Percentiles rank a stretch among this genome's conserved stretches.
These are phyloP conservation scores for Sarcophaga caerulescens DNA, from an alignment of 2,888 invertebrate species.

Conservation along the genomic window DNA sequence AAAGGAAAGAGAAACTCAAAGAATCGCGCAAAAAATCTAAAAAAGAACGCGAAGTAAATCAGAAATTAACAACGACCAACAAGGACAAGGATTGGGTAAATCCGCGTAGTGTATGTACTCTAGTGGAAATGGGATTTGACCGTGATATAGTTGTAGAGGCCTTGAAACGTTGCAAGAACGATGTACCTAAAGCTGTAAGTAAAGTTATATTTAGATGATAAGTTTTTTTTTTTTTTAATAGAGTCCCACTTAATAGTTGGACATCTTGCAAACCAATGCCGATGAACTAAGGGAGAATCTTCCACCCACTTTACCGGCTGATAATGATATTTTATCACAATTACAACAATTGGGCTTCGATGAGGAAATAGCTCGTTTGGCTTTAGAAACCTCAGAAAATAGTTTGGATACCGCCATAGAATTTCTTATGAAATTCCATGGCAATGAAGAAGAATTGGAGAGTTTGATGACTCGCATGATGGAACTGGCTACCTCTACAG, in stretches of 20 bases:
- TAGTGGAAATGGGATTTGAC: conserved; percentile 87
- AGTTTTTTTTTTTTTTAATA: not conserved
- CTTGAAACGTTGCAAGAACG: conserved; percentile 86
- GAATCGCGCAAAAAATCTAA: conserved; percentile 82
- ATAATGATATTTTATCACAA: conserved; percentile 70
- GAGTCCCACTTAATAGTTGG: conserved; percentile 76
- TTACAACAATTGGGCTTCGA: conserved; percentile 84
- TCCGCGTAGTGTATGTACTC: conserved; percentile 80
- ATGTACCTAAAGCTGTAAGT: conserved; percentile 86
- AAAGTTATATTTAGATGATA: conserved; percentile 74
- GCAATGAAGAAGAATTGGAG: conserved; percentile 74
- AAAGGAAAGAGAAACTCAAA: conserved; percentile 82
- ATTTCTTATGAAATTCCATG: conserved; percentile 81
- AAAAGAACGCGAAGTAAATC: conserved; percentile 81
- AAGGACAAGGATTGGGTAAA: conserved; percentile 77
- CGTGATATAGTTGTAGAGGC: conserved; percentile 84
- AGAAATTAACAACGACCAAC: conserved; percentile 66
- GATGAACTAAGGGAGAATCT: conserved; percentile 72
- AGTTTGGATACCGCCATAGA: conserved; percentile 84
- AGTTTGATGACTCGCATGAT: conserved; percentile 76
- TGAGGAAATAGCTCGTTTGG: conserved; percentile 82
- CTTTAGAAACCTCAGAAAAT: conserved; percentile 83
- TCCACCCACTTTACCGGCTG: conserved; percentile 60
- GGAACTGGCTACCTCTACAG: conserved; percentile 69
- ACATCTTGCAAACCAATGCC: conserved; percentile 75